Conservation (phyloP, 2,113 vertebrate genomes). For the Artemisiospiza belli region DNA sequence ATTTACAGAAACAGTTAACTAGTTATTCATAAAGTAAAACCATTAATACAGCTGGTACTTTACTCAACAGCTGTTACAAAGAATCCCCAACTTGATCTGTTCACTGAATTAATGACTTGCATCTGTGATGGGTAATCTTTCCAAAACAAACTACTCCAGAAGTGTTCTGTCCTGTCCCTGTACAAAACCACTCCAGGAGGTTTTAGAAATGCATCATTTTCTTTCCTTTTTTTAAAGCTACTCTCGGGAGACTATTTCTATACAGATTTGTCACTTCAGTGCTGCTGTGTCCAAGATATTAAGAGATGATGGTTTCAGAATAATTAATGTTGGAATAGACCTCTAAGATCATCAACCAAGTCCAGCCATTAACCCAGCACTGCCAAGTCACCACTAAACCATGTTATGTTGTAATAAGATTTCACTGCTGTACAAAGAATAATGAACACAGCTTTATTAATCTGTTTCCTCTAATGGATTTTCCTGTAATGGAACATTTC, state of each 20-base stretch:
- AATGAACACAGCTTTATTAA: neutral
- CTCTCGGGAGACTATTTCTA: neutral
- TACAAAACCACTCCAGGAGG: neutral
- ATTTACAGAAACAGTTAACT: neutral
- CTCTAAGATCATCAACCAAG: neutral
- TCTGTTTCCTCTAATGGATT: neutral
- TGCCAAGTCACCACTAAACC: neutral
- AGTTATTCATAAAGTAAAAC: neutral
- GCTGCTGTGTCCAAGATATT: neutral
- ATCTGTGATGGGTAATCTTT: neutral
- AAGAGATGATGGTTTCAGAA: neutral
- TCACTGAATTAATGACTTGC: neutral
- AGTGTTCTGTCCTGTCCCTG: neutral
- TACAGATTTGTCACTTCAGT: neutral
- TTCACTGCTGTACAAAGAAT: neutral
- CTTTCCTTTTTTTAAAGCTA: neutral
- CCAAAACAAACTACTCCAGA: neutral
- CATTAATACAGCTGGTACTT: neutral
- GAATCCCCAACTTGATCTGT: neutral
- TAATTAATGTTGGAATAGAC: neutral
- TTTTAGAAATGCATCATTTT: neutral
- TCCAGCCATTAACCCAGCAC: neutral
- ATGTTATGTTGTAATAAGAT: neutral
- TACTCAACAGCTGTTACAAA: neutral
- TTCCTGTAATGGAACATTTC: slow-evolving; percentile 11